Evolutionary conservation across 2,888 invertebrate genomes (phyloP).

Genomic region (Heliconius charithonia): DNA sequence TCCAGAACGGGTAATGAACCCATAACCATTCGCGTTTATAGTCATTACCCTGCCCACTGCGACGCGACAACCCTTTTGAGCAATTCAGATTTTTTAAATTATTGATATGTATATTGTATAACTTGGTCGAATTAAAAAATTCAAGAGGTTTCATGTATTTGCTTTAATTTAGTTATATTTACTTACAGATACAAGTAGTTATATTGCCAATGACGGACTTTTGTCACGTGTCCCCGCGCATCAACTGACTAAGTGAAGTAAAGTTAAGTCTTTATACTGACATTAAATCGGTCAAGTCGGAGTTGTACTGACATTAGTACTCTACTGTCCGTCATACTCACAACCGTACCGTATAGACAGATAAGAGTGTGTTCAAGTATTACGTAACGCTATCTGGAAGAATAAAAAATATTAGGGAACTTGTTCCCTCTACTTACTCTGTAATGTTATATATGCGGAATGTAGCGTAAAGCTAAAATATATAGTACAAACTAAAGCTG

Average conservation of each 20-base stretch:
- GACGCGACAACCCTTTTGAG: no score
- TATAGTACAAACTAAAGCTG: no score
- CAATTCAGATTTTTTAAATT: no score
- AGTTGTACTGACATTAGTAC: background rate
- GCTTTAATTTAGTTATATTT: constrained; percentile 34
- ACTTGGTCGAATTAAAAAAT: no score
- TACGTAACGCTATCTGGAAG: no score
- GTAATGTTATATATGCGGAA: no score
- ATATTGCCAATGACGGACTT: constrained; percentile 87
- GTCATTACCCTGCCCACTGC: no score
- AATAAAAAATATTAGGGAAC: no score
- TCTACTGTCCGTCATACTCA: background rate
- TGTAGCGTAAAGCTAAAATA: no score
- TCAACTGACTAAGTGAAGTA: constrained; percentile 33
- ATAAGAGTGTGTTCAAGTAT: no score
- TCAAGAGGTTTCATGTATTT: no score
- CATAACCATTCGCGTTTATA: background rate
- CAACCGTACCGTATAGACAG: background rate
- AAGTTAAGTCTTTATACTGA: constrained; percentile 19
- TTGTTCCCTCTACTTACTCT: no score
- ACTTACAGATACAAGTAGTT: constrained; percentile 86
- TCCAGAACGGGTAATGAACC: background rate
- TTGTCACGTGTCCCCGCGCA: constrained; percentile 66
- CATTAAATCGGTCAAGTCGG: background rate
- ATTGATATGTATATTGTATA: background rate